These are phyloP conservation scores for Platycnemis pennipes DNA, from an alignment of 2,888 invertebrate genomes.

Conservation along the genomic window DNA sequence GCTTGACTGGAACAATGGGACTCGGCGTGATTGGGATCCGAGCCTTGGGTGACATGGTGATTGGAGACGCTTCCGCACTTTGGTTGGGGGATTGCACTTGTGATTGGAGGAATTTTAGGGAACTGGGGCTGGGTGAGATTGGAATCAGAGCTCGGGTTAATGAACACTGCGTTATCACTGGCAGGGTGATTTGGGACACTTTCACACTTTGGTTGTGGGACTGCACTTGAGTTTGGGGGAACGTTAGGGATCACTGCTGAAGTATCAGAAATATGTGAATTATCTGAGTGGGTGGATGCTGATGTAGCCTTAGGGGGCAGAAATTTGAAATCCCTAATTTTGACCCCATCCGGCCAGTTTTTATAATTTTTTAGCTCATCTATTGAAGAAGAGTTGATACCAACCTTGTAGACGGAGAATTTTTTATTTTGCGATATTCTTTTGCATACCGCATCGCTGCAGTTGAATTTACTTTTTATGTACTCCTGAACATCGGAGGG, in stretches of 20 bases:
- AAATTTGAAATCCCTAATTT: background rate
- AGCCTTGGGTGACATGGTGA: too few relatives aligned
- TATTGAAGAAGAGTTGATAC: background rate
- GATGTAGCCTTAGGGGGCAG: background rate
- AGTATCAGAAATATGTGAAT: background rate
- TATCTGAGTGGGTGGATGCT: background rate
- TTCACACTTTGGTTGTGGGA: background rate
- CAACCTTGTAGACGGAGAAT: background rate
- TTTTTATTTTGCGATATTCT: background rate
- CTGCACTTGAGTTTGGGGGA: background rate
- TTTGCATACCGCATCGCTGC: background rate
- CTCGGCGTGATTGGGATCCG: too few relatives aligned
- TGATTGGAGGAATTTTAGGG: too few relatives aligned
- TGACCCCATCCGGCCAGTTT: background rate
- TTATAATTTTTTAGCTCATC: background rate
- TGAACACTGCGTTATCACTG: too few relatives aligned
- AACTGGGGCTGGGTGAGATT: too few relatives aligned
- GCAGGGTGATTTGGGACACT: too few relatives aligned
- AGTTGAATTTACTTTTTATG: background rate
- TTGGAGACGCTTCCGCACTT: too few relatives aligned
- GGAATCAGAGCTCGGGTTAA: too few relatives aligned
- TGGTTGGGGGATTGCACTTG: too few relatives aligned
- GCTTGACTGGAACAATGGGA: too few relatives aligned
- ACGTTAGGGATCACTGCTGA: background rate
- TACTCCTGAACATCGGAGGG: background rate